Percentiles rank a stretch among this genome's conserved stretches.
phyloP scores from a whole-genome alignment of 1,140 invertebrate genomes.

The Aplysia californica region DNA sequence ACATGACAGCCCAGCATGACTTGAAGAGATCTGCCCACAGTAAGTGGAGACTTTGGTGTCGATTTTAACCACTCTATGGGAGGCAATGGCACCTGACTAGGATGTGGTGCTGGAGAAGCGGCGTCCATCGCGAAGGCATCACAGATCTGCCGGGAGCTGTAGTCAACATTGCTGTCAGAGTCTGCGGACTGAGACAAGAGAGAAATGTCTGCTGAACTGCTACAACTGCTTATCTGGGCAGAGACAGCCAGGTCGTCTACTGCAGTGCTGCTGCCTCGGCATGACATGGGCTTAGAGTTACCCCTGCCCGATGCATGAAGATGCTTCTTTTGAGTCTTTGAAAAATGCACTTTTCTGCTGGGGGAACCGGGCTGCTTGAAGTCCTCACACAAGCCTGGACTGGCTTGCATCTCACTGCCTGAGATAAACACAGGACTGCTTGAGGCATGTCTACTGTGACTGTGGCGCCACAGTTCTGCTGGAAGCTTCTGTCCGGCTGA shows the following conservation, averaged over 20 bases:
- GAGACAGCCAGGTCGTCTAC: neutral
- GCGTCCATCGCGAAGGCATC: conserved; percentile 20
- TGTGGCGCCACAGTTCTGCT: conserved; percentile 11
- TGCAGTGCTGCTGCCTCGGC: neutral
- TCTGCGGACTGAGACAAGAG: conserved; percentile 4
- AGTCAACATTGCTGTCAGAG: conserved; percentile 11
- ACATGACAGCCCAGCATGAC: conserved; percentile 2
- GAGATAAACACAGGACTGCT: neutral
- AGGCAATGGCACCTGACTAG: conserved; percentile 13
- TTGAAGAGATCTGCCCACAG: neutral
- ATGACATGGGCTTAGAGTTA: neutral
- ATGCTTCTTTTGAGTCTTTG: conserved; percentile 8
- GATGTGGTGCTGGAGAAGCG: conserved; percentile 18
- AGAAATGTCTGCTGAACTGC: neutral
- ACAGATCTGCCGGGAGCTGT: neutral
- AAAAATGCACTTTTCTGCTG: neutral
- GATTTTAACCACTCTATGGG: conserved; percentile 15
- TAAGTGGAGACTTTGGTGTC: neutral
- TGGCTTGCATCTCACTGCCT: conserved; percentile 14
- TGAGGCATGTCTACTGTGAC: neutral
- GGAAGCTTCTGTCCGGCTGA: conserved; percentile 19
- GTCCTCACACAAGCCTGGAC: conserved; percentile 4
- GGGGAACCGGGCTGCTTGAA: neutral
- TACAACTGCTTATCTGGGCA: neutral
- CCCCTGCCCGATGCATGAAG: neutral